phyloP scores from a whole-genome alignment of 2,888 invertebrate genomes.

The Notocelia uddmanniana region DNA sequence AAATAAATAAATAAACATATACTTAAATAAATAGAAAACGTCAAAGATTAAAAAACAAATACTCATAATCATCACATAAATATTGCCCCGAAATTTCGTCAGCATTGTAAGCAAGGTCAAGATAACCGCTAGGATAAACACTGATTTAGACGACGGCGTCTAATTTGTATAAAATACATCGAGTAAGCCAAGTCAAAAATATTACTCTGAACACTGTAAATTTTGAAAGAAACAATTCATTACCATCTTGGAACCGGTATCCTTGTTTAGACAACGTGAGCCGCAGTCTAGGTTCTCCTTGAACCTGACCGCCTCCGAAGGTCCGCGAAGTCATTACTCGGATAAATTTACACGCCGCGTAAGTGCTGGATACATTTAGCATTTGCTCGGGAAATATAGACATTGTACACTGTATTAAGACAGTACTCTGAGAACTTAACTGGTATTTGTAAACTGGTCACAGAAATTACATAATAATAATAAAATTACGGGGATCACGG shows the following conservation, averaged over 20 bases:
- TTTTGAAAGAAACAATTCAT: constrained; percentile 10
- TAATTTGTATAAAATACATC: no score
- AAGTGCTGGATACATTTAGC: constrained; percentile 15
- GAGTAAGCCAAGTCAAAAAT: no score
- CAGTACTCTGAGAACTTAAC: background rate
- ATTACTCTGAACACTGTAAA: background rate
- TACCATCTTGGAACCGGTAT: constrained; percentile 10
- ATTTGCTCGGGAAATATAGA: constrained; percentile 6
- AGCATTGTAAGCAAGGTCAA: no score
- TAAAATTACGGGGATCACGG: no score
- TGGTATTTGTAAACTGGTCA: background rate
- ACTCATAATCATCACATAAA: no score
- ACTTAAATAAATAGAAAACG: no score
- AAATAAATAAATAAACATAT: no score
- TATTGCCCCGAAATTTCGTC: no score
- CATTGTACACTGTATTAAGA: background rate
- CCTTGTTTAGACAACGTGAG: constrained; percentile 22
- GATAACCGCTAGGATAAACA: no score
- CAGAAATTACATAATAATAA: background rate
- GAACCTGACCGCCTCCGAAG: constrained; percentile 59
- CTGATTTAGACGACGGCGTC: no score
- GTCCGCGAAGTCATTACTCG: constrained; percentile 50
- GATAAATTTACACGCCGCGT: constrained; percentile 25
- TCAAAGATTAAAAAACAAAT: no score
- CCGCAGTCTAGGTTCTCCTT: constrained; percentile 53